phyloP scores from a whole-genome alignment of 2,113 vertebrate species.

The Etheostoma cragini region DNA sequence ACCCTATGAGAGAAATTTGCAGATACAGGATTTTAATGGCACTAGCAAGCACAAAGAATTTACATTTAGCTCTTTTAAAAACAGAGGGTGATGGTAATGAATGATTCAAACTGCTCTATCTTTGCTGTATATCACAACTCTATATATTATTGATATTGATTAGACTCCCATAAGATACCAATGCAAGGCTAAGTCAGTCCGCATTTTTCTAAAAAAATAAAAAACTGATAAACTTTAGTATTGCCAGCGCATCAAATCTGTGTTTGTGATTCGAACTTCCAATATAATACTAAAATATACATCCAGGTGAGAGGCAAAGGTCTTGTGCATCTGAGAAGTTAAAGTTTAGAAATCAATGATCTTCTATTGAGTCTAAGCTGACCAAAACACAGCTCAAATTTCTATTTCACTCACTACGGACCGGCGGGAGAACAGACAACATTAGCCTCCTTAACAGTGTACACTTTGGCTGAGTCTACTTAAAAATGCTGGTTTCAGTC shows the following conservation, averaged over 20 bases:
- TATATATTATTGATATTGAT: conserved; percentile 28
- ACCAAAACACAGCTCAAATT: conserved; percentile 48
- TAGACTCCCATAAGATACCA: conserved; percentile 27
- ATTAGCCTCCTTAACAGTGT: conserved; percentile 24
- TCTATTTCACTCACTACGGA: conserved; percentile 13
- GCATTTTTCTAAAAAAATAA: conserved; percentile 1
- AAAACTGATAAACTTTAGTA: neutral
- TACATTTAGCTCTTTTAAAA: conserved; percentile 63
- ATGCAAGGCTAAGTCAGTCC: conserved; percentile 28
- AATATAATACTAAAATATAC: neutral
- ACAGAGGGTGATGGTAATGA: conserved; percentile 55
- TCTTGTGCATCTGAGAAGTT: conserved; percentile 15
- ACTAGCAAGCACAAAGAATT: conserved; percentile 73
- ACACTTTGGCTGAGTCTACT: conserved; percentile 29
- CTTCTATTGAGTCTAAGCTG: neutral
- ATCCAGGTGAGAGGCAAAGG: conserved; percentile 19
- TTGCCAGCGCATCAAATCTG: neutral
- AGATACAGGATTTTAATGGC: conserved; percentile 81
- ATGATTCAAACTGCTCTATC: conserved; percentile 61
- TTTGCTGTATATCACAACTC: conserved; percentile 42
- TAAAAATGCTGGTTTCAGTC: conserved; percentile 43
- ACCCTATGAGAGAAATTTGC: conserved; percentile 85
- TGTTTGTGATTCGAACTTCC: conserved; percentile 4
- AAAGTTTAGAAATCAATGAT: neutral
- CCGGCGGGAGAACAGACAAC: conserved; percentile 34